Percentiles rank a stretch among this genome's conserved stretches.
Conservation (phyloP, 2,113 vertebrate genomes). For the Oxyruncus cristatus region DNA sequence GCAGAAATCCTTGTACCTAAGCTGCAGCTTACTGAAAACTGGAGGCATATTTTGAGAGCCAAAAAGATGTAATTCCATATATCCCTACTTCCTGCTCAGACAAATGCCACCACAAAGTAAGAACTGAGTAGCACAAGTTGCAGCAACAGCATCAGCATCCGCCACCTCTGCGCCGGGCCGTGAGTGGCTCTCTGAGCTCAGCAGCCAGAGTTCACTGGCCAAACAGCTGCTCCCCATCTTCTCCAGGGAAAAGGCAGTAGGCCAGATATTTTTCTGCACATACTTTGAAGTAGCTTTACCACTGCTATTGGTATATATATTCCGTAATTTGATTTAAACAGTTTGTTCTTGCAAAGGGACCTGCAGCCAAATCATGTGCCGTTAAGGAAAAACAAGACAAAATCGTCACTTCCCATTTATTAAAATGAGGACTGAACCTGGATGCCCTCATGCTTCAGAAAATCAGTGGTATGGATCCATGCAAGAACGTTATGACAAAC, state of each 20-base stretch:
- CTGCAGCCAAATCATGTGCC: not conserved
- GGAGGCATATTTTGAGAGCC: not conserved
- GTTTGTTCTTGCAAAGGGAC: not conserved
- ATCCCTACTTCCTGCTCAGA: not conserved
- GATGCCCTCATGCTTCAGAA: not conserved
- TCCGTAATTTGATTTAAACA: constrained; percentile 15
- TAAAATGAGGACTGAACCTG: not conserved
- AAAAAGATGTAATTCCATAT: not conserved
- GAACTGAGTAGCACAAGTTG: not conserved
- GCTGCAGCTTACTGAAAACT: not conserved
- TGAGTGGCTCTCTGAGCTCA: not conserved
- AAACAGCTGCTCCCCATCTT: constrained; percentile 2
- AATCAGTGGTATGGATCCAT: not conserved
- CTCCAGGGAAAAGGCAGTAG: not conserved
- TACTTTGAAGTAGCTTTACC: constrained; percentile 24
- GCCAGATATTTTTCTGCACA: not conserved
- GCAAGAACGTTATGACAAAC: not conserved
- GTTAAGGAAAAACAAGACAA: not conserved
- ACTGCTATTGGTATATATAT: not conserved
- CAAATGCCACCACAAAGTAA: not conserved
- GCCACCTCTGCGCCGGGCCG: not conserved
- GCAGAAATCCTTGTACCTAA: not conserved
- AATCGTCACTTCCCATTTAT: not conserved
- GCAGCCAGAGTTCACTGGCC: not conserved
- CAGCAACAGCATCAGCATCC: not conserved